A percentile compares a stretch with the other conserved stretches of the same genome.
Conservation (phyloP, 1,140 invertebrate species). For the Cylas formicarius region DNA sequence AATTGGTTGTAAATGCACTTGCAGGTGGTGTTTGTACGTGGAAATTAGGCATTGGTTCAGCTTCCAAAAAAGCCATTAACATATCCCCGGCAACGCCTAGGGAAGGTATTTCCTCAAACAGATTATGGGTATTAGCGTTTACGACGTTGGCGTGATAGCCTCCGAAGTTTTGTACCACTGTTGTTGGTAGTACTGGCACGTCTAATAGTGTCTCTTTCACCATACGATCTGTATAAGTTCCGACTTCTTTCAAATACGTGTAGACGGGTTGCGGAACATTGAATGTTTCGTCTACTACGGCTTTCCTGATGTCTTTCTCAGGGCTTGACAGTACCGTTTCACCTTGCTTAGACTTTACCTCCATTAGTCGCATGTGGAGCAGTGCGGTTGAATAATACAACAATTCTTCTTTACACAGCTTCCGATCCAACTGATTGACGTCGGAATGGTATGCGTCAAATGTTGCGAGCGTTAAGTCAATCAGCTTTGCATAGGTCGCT, state of each 20-base stretch:
- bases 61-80: conserved; percentile 19
- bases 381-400: conserved; percentile 19
- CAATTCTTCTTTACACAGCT: conserved; percentile 13
- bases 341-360: conserved; percentile 26
- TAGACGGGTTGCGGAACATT: conserved; percentile 29
- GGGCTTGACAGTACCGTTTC: conserved; percentile 15
- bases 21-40: too few species aligned
- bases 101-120: conserved; percentile 32
- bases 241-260: conserved; percentile 22
- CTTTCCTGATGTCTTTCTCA: conserved; percentile 25
- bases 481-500: conserved; percentile 8
- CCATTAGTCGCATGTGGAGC: conserved; percentile 16
- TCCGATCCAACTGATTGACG: conserved; percentile 18
- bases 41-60: conserved; percentile 27
- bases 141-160: conserved; percentile 28
- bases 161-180: conserved; percentile 23
- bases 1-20: conserved; percentile 14
- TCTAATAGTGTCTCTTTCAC: conserved; percentile 24
- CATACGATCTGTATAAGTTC: conserved; percentile 24
- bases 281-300: conserved; percentile 15
- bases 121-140: conserved; percentile 25
- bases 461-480: conserved; percentile 13
- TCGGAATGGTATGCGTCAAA: conserved; percentile 13
- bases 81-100: conserved; percentile 32
- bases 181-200: conserved; percentile 21